Evolutionary conservation across 2,113 vertebrate genomes (phyloP).

Genomic region (Podarcis raffonei): DNA sequence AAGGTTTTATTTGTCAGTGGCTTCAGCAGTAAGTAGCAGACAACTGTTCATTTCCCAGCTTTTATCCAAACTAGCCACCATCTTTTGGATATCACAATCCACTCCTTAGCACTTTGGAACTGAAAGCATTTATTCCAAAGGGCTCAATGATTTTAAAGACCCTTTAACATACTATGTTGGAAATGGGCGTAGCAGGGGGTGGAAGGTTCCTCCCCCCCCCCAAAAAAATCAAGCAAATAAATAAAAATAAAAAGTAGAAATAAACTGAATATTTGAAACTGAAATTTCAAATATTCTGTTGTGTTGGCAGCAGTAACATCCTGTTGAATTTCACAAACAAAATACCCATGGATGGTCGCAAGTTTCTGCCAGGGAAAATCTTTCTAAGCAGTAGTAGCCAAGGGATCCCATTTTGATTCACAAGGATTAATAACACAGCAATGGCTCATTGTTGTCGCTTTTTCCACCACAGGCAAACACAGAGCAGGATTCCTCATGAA

Average conservation of each 20-base stretch:
- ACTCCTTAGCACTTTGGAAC: not conserved
- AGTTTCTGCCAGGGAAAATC: not conserved
- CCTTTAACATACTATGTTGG: no score
- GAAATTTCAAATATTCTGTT: no score
- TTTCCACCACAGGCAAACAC: not conserved
- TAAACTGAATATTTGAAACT: no score
- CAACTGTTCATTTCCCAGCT: not conserved
- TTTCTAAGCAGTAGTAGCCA: not conserved
- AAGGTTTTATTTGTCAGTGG: constrained; percentile 68
- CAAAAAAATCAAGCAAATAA: no score
- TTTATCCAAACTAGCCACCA: not conserved
- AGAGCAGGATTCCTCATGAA: not conserved
- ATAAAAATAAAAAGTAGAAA: no score
- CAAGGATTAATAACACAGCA: constrained; percentile 6
- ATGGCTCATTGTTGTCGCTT: not conserved
- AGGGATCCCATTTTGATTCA: constrained; percentile 1
- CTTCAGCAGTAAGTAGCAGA: constrained; percentile 78
- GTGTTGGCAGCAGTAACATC: not conserved
- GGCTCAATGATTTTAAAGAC: not conserved
- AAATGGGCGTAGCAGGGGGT: no score
- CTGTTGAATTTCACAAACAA: not conserved
- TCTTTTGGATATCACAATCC: not conserved
- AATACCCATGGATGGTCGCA: not conserved
- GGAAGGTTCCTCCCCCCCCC: no score
- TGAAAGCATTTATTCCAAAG: not conserved